phyloP scores from a whole-genome alignment of 2,113 vertebrate species.

The Crotalus helleri region DNA sequence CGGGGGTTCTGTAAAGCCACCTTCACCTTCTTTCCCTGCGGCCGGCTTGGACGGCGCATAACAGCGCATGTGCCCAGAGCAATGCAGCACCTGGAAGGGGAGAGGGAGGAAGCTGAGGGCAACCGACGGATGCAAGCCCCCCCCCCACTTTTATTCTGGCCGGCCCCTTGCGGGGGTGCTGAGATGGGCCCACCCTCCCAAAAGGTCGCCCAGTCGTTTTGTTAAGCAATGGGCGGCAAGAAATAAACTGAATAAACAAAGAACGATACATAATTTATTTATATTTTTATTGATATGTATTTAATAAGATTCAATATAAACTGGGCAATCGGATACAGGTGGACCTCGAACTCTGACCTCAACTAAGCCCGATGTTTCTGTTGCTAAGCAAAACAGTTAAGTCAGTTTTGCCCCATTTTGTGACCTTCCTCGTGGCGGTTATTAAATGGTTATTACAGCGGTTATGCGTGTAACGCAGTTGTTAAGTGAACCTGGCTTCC shows the following conservation, averaged over 20 bases:
- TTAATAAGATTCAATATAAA: no score
- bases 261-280: neutral
- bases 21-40: neutral
- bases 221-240: fast-evolving
- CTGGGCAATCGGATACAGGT: no score
- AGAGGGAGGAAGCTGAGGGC: neutral
- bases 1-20: constrained; percentile 46
- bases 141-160: neutral
- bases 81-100: constrained; percentile 78
- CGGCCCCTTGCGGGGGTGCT: fast-evolving
- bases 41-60: constrained; percentile 37
- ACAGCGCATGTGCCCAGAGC: constrained; percentile 74
- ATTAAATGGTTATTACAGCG: no score
- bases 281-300: no score
- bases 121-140: neutral
- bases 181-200: no score
- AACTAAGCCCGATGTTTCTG: no score
- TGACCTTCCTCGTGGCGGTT: no score
- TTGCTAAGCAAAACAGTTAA: no score
- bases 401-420: no score
- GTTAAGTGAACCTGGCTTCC: no score
- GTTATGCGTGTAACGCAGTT: no score
- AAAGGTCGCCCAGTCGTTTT: fast-evolving
- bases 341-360: no score
- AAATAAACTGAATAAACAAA: neutral